phyloP scores from a whole-genome alignment of 2,797 vertebrate species.

The Apodemus agrarius region DNA sequence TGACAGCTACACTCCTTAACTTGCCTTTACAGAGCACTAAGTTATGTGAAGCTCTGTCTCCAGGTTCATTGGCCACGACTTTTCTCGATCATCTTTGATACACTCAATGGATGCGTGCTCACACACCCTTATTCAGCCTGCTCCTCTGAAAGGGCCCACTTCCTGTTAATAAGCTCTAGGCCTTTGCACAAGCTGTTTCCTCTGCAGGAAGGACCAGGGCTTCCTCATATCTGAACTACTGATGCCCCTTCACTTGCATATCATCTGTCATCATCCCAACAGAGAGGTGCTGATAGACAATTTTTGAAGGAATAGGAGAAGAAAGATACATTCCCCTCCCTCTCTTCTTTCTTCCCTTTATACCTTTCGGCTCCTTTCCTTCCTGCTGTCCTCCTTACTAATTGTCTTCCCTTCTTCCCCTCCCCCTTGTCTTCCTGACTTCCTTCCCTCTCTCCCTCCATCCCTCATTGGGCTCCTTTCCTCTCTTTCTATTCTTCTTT shows the following conservation, averaged over 20 bases:
- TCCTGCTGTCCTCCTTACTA: background rate
- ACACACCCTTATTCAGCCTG: background rate
- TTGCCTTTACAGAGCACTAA: constrained; percentile 54
- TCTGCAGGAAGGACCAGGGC: background rate
- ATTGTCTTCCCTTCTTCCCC: no score
- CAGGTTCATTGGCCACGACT: constrained; percentile 41
- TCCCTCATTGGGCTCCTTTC: background rate
- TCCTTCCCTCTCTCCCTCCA: no score
- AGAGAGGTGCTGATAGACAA: background rate
- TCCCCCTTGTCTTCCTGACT: no score
- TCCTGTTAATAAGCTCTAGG: background rate
- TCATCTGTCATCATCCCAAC: background rate
- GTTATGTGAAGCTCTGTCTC: constrained; percentile 46
- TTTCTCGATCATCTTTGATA: constrained; percentile 13
- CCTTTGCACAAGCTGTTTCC: background rate
- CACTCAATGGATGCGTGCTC: background rate
- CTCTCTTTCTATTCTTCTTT: background rate
- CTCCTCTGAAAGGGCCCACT: background rate
- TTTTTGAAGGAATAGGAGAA: background rate
- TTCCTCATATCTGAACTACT: background rate
- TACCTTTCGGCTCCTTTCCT: background rate
- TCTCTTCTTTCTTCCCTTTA: background rate
- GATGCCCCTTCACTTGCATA: background rate
- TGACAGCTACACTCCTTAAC: constrained; percentile 73
- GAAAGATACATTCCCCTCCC: no score